These are phyloP conservation scores for Chinchilla lanigera DNA, from an alignment of 2,113 vertebrate species.

Conservation along the genomic window DNA sequence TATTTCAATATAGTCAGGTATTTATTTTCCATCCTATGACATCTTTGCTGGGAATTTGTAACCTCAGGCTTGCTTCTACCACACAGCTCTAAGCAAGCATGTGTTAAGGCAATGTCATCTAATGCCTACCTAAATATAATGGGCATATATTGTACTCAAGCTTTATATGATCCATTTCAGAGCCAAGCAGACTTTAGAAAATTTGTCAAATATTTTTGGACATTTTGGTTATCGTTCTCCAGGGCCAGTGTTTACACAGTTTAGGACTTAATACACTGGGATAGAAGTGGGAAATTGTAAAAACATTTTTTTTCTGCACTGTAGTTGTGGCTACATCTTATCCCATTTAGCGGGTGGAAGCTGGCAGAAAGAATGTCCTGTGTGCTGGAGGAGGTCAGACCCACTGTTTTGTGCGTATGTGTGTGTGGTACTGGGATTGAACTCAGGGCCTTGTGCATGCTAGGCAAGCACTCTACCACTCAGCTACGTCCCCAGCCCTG, in stretches of 20 bases:
- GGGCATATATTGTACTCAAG: background rate
- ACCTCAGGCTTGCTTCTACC: background rate
- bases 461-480: too few relatives aligned
- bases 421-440: too few relatives aligned
- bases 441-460: too few relatives aligned
- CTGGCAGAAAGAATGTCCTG: background rate
- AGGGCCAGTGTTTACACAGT: background rate
- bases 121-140: background rate
- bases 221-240: background rate
- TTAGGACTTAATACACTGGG: background rate
- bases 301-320: background rate
- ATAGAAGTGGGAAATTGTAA: background rate
- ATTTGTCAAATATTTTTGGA: background rate
- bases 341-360: background rate
- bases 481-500: too few relatives aligned
- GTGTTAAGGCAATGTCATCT: constrained; percentile 5
- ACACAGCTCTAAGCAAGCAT: background rate
- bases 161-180: background rate
- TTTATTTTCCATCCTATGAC: background rate
- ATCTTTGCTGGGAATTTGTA: constrained; percentile 31
- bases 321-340: background rate
- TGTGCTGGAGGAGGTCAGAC: background rate
- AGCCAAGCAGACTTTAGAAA: constrained; percentile 21
- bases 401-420: background rate
- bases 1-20: background rate